phyloP scores from a whole-genome alignment of 1,140 invertebrate species.

The Rhagoletis pomonella region DNA sequence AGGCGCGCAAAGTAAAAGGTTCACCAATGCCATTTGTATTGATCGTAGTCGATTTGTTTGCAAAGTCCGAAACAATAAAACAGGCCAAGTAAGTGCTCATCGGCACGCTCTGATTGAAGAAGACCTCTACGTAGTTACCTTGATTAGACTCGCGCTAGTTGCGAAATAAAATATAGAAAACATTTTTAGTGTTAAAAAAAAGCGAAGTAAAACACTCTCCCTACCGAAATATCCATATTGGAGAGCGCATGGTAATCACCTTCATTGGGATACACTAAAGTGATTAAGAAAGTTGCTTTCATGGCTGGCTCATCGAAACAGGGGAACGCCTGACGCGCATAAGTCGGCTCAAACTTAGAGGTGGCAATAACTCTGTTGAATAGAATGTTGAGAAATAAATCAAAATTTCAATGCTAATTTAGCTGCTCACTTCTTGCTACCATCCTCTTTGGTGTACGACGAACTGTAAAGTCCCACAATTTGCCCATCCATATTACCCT shows the following conservation, averaged over 20 bases:
- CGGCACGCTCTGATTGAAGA: constrained; percentile 88
- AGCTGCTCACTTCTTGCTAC: constrained; percentile 68
- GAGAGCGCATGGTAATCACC: constrained; percentile 84
- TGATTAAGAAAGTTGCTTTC: constrained; percentile 90
- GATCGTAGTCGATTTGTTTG: constrained; percentile 76
- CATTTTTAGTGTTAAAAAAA: neutral
- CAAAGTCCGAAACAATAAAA: constrained; percentile 94
- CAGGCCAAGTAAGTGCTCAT: constrained; percentile 96
- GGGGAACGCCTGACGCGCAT: constrained; percentile 93
- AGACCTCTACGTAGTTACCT: constrained; percentile 66
- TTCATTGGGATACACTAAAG: constrained; percentile 81
- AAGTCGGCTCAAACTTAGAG: constrained; percentile 94
- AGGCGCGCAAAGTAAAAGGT: constrained; percentile 82
- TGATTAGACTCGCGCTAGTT: constrained; percentile 55
- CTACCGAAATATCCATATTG: constrained; percentile 80
- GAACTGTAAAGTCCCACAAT: constrained; percentile 76
- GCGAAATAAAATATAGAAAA: neutral
- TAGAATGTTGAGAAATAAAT: no score
- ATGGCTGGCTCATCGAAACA: constrained; percentile 97
- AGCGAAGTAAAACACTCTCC: neutral
- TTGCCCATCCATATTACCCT: constrained; percentile 74
- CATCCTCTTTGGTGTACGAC: constrained; percentile 70
- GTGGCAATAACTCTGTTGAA: constrained; percentile 84
- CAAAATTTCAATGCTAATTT: no score
- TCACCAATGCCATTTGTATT: constrained; percentile 76